Evolutionary conservation across 2,113 vertebrate species (phyloP).

Genomic region (Sinocyclocheilus anophthalmus): DNA sequence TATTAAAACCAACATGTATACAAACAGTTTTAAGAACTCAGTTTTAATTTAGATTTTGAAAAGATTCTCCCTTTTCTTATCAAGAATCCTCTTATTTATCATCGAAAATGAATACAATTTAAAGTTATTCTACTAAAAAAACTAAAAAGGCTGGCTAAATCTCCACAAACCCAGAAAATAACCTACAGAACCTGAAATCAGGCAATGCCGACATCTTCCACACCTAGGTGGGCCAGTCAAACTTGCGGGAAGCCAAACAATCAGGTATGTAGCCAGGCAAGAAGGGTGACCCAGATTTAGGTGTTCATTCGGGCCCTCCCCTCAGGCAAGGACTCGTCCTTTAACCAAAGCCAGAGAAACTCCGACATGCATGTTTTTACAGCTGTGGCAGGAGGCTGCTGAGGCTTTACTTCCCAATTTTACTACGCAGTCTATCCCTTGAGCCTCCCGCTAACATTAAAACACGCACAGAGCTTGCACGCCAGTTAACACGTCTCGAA

Average conservation of each 20-base stretch:
- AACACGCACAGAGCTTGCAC: background rate
- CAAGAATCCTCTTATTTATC: too few relatives aligned
- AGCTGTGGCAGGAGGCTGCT: slow-evolving; percentile 32
- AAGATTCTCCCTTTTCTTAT: too few relatives aligned
- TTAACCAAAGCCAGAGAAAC: slow-evolving; percentile 25
- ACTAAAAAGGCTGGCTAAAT: background rate
- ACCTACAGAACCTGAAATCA: background rate
- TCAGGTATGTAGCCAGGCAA: background rate
- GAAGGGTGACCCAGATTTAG: slow-evolving; percentile 39
- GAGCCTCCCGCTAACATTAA: background rate
- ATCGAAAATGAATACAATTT: too few relatives aligned
- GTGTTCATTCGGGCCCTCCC: slow-evolving; percentile 28
- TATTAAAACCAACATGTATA: too few relatives aligned
- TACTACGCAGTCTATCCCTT: slow-evolving; percentile 1
- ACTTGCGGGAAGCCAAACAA: background rate
- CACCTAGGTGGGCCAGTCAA: background rate
- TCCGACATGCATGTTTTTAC: slow-evolving; percentile 43
- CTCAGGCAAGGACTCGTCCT: slow-evolving; percentile 34
- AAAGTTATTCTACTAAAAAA: background rate
- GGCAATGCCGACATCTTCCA: background rate
- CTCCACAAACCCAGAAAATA: background rate
- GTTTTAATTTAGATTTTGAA: too few relatives aligned
- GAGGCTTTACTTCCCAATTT: slow-evolving; percentile 31
- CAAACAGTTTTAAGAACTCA: too few relatives aligned
- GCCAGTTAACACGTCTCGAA: background rate